A percentile compares a stretch with the other conserved stretches of the same genome.
Evolutionary conservation across 2,113 vertebrate species (phyloP).

Genomic region (Zosterops hypoxanthus): DNA sequence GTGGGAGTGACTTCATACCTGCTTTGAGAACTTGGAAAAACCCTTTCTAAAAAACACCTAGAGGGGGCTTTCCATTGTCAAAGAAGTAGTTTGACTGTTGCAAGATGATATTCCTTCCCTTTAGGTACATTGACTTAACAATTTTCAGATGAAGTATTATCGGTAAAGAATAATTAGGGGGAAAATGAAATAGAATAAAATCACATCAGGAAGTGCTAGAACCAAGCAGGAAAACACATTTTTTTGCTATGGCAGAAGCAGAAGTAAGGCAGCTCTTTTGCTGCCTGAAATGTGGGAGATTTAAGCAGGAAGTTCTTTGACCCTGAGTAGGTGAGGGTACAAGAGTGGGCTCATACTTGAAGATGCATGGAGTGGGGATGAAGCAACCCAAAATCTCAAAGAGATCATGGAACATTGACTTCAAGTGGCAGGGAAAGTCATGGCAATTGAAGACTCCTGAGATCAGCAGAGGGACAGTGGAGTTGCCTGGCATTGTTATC

Average conservation of each 20-base stretch:
- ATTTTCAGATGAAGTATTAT: neutral
- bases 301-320: neutral
- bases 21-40: constrained; percentile 1
- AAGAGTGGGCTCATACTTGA: neutral
- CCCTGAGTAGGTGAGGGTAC: neutral
- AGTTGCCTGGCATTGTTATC: neutral
- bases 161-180: neutral
- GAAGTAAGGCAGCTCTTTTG: neutral
- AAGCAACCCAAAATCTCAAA: neutral
- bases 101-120: neutral
- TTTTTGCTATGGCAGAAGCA: neutral
- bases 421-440: neutral
- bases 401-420: neutral
- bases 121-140: neutral
- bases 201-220: neutral
- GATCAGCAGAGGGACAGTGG: neutral
- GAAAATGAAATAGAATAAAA: neutral
- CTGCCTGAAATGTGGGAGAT: neutral
- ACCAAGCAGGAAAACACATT: neutral
- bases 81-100: neutral
- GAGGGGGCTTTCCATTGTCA: neutral
- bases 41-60: neutral
- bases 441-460: neutral
- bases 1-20: neutral
- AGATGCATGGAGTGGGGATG: neutral